These are phyloP conservation scores for Caiman crocodilus DNA, from an alignment of 2,797 vertebrate species.

Conservation along the genomic window DNA sequence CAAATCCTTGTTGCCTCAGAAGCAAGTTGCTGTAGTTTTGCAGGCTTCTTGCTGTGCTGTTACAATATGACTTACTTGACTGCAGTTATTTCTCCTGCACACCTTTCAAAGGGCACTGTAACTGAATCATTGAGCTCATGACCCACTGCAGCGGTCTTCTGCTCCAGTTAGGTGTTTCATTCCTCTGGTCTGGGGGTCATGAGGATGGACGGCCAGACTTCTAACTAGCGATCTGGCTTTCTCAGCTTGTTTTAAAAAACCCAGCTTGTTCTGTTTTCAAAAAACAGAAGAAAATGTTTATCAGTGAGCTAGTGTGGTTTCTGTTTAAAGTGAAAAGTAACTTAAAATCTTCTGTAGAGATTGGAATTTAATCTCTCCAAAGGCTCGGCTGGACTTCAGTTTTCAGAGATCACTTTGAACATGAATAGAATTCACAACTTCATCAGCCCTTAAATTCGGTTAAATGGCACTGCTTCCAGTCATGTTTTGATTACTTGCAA, in stretches of 20 bases:
- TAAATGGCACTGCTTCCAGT: conserved; percentile 27
- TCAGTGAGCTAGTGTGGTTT: background rate
- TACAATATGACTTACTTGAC: background rate
- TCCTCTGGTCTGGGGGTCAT: background rate
- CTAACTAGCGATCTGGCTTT: background rate
- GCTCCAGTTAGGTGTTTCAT: background rate
- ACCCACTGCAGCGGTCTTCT: background rate
- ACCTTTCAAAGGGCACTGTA: background rate
- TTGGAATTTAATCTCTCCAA: conserved; percentile 41
- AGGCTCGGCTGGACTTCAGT: background rate
- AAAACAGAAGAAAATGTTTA: background rate
- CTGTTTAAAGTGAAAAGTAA: conserved; percentile 31
- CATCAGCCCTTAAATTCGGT: background rate
- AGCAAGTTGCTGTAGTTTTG: background rate
- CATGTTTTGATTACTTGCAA: conserved; percentile 55
- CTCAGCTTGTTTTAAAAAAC: background rate
- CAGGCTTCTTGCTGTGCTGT: background rate
- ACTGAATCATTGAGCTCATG: background rate
- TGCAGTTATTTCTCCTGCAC: background rate
- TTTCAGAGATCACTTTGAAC: conserved; percentile 48
- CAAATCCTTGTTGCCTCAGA: background rate
- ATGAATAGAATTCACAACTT: conserved; percentile 13
- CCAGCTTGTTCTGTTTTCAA: background rate
- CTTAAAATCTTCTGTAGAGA: conserved; percentile 9
- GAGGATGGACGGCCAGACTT: background rate